Evolutionary conservation across 2,888 invertebrate species (phyloP), one percentile per base, ranked within the genome.

Genomic region (Pherbina coryleti): DNA sequence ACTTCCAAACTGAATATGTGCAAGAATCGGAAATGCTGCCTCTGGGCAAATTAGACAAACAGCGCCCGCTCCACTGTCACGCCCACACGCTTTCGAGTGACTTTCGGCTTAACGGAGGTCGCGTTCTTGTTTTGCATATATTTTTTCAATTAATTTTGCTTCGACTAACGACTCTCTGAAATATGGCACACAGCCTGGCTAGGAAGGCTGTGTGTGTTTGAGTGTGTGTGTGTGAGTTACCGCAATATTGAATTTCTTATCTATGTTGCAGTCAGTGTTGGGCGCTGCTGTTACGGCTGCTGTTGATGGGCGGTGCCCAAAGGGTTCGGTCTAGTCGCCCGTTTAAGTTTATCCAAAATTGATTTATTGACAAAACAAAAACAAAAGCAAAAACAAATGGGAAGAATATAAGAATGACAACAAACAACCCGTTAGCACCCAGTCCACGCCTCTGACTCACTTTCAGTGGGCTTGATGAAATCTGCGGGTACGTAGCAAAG

Each of bases 341-440:
- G 64, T 5, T 31, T 34, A 22, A 28, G 64, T 17, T 64, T 66
- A 55, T 31, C 64, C 62, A 82, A 82, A 86, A 86, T 86, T 86
- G 85, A 86, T 86, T 86, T 86, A 86, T 86, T 86, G 85, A 86
- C 85, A 86, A 85, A 86, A 86, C 85, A 83, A 80, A 49, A 69
- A 49, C 22, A 25, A 80, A 49, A 69, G 25, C 22, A 25, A 66
- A 76, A 44, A 31, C 70, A n/a, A 19, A 4, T 37, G 19, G 17
- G 31, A 64, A 31, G 22, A 25, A 64, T 25, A 49, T 17, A 64
- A n/a, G 49, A 14, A 49, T 3, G 8, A 76, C 60, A 69, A 66
- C 66, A 19, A 22, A 44, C 25, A 66, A 66, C n/a, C 31, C 28
- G 37, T n/a, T 34, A 25, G 51, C 28, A 9, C 14, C 14, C 49